Base-by-base conservation (phyloP, 2,888 invertebrate species). In the Drosophila dives region DNA sequence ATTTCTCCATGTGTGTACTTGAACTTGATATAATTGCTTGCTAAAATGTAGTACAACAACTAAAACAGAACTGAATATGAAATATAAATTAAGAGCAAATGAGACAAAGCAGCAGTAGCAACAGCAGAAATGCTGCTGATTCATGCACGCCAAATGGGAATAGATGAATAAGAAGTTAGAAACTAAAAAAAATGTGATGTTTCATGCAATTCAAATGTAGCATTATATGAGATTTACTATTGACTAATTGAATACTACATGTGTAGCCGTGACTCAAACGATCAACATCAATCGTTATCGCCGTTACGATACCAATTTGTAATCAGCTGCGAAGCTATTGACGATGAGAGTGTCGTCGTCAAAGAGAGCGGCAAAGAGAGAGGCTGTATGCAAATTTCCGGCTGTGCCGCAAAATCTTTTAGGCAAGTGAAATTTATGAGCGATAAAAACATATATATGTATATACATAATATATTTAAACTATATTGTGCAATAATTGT, bases 31-130 rank as follows among this genome's bases (percentile, higher is more conserved):
- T 67, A 87, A 85, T 87, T 85, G 72, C 63, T 77, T 40, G 61
- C 59, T 78, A 59, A 54, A 78, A 77, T 62, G 36, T 63, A 36
- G 51, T 45, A 62, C 50, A 64, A 48, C 72, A 51, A 60, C 50
- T 67, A 61, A 40, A 40, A 42, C 63, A 45, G 60, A 55, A 58
- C 62, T 36, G 59, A 23, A 63, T 54, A 72, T 64, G 62, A 65
- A 75, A 75, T 71, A 80, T 75, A 72, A 86, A 83, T 83, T 80
- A 66, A 77, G 82, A 86, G 51, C 45, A 51, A 70, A 72, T 61
- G 74, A 58, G 20, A 38, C 33, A 36, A 58, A 50, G 58, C 49
- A 55, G 42, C 72, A 42, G 58, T 36, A 56, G 53, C 72, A 50
- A 64, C 17, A 59, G 54, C 40, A 48, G 58, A 60, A 66, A 73